Conservation (phyloP, 2,113 vertebrate genomes). For the Notiomystis cincta region DNA sequence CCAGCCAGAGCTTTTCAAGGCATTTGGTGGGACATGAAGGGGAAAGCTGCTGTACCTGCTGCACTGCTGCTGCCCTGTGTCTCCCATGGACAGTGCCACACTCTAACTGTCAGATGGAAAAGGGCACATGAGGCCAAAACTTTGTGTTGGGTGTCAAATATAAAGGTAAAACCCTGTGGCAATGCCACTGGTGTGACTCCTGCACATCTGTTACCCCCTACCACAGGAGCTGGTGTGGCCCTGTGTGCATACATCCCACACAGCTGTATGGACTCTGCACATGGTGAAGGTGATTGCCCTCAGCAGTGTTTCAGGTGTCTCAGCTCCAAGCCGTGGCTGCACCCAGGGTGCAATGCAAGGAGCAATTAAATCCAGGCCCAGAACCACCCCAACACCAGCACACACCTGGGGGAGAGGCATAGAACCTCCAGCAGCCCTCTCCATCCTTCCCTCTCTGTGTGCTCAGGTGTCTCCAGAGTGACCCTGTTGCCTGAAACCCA, state of each 20-base stretch:
- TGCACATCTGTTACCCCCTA: rapidly evolving
- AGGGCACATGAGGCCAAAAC: not conserved
- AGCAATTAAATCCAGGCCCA: not conserved
- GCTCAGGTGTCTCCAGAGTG: not conserved
- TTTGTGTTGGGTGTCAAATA: not conserved
- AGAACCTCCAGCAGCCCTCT: not conserved
- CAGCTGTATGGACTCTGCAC: rapidly evolving
- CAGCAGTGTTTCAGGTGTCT: not conserved
- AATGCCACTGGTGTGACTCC: not conserved
- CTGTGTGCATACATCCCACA: rapidly evolving
- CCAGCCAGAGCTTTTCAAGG: not conserved
- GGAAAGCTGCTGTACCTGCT: not conserved
- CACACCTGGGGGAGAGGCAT: not conserved
- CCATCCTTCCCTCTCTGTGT: not conserved
- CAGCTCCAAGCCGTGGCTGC: not conserved
- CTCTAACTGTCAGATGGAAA: not conserved
- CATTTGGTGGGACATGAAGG: not conserved
- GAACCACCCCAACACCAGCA: not conserved
- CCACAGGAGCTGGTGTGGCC: not conserved
- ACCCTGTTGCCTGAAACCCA: rapidly evolving
- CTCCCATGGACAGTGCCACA: not conserved
- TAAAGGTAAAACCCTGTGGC: not conserved
- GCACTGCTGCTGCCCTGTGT: not conserved
- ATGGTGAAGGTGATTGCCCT: not conserved
- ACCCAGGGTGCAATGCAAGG: not conserved